Percentiles rank a stretch among this genome's conserved stretches.
These are phyloP conservation scores for Holothuria leucospilota DNA, from an alignment of 53 echinoderm and acorn worm genomes.

Conservation along the genomic window DNA sequence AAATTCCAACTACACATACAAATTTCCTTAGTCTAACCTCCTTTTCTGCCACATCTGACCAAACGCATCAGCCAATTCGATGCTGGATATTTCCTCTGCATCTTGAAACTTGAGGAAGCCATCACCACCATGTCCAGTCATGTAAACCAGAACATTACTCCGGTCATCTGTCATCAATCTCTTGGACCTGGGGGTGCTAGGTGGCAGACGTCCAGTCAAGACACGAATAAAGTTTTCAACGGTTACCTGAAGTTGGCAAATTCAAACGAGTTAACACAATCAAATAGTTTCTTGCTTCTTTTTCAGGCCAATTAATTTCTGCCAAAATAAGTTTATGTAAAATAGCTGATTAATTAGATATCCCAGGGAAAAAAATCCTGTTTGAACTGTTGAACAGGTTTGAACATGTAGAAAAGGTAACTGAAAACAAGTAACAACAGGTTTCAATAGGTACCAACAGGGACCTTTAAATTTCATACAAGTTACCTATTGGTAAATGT, in stretches of 20 bases:
- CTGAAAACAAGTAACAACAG: too few relatives aligned
- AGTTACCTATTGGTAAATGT: too few relatives aligned
- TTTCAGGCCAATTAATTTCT: too few relatives aligned
- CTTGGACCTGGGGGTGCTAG: slow-evolving; percentile 89
- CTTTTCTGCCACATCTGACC: slow-evolving; percentile 99
- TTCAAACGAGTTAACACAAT: neutral
- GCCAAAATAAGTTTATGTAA: too few relatives aligned
- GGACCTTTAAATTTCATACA: too few relatives aligned
- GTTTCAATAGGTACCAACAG: too few relatives aligned
- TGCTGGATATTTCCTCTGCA: slow-evolving; percentile 91
- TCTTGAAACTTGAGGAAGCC: slow-evolving; percentile 96
- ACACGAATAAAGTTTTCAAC: slow-evolving; percentile 97
- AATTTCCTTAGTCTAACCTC: slow-evolving; percentile 51
- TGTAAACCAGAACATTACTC: slow-evolving; percentile 94
- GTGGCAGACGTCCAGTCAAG: slow-evolving; percentile 87
- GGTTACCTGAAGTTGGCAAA: slow-evolving; percentile 67
- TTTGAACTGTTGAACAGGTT: too few relatives aligned
- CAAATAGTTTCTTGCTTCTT: too few relatives aligned
- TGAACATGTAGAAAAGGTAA: too few relatives aligned
- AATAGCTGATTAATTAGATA: too few relatives aligned
- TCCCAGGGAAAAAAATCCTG: too few relatives aligned
- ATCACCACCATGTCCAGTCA: slow-evolving; percentile 97
- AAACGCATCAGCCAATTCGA: slow-evolving; percentile 94
- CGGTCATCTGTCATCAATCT: slow-evolving; percentile 93
- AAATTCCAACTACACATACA: too few relatives aligned